Evolutionary conservation across 2,888 invertebrate species (phyloP).

Genomic region (Acronicta leporina): DNA sequence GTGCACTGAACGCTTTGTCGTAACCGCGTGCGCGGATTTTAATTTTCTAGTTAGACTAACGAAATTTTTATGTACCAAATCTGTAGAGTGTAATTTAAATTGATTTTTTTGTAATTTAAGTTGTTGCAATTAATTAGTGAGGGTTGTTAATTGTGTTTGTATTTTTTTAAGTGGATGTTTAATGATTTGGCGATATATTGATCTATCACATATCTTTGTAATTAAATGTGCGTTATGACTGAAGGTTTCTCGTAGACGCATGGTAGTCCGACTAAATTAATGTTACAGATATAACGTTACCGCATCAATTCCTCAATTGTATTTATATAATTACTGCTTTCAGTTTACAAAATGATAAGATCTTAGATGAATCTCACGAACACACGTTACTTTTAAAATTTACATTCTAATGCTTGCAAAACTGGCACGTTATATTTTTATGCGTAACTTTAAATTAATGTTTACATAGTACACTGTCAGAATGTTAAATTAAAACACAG

Average conservation of each 20-base stretch:
- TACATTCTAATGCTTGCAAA: slow-evolving; percentile 74
- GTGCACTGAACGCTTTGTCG: slow-evolving; percentile 81
- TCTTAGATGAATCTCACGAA: slow-evolving; percentile 70
- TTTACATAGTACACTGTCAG: slow-evolving; percentile 65
- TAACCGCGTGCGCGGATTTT: slow-evolving; percentile 72
- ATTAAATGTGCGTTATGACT: slow-evolving; percentile 67
- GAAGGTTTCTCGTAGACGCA: slow-evolving; percentile 63
- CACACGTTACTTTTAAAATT: slow-evolving; percentile 70
- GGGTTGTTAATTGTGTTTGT: slow-evolving; percentile 87
- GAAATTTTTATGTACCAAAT: slow-evolving; percentile 88
- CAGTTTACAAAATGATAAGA: slow-evolving; percentile 67
- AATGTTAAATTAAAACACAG: slow-evolving; percentile 66
- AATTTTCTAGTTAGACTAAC: slow-evolving; percentile 86
- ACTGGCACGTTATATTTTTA: slow-evolving; percentile 72
- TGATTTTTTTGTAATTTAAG: slow-evolving; percentile 74
- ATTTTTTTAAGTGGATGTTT: slow-evolving; percentile 75
- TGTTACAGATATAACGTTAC: slow-evolving; percentile 67
- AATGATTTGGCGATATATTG: slow-evolving; percentile 54
- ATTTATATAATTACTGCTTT: slow-evolving; percentile 66
- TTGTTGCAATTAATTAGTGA: slow-evolving; percentile 84
- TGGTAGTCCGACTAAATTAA: slow-evolving; percentile 55
- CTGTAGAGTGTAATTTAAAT: slow-evolving; percentile 85
- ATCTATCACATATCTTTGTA: slow-evolving; percentile 78
- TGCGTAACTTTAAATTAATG: slow-evolving; percentile 67
- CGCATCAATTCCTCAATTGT: slow-evolving; percentile 61